Evolutionary conservation across 2,888 invertebrate genomes (phyloP), one percentile per base, ranked within the genome.

Genomic region (Axea sp.): DNA sequence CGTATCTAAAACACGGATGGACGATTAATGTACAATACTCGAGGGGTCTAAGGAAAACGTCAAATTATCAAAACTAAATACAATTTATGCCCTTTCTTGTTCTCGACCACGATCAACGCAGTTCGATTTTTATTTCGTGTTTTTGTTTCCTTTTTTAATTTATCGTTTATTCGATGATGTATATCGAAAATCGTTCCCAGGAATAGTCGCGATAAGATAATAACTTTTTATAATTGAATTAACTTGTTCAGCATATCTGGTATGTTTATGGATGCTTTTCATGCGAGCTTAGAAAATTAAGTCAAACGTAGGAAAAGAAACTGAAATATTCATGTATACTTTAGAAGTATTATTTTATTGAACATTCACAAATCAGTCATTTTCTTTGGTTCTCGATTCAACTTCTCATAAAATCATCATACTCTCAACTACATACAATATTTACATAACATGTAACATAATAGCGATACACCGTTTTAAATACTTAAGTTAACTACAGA

Each of bases 311-410:
- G 26, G 9, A 33, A n/a, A n/a, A n/a, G n/a, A n/a, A n/a, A n/a
- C n/a, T n/a, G n/a, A n/a, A n/a, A n/a, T n/a, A n/a, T n/a, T n/a
- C n/a, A n/a, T n/a, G n/a, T n/a, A 41, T 67, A 49, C 47, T 49
- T 57, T 49, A n/a, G 11, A 24, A 33, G 45, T 37, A 41, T 59
- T 31, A 4, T 33, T 68, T 68, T 68, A 68, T 68, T 68, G 37
- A 69, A 62, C 69, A 62, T 62, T 47, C 47, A 69, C 55, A 62
- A 53, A 69, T 62, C 69, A 69, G 69, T 69, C 69, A 55, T 53
- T 69, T 69, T 69, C 69, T 69, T 69, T 69, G 69, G 69, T 47
- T 45, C 47, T 53, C 12, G 37, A 69, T 69, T 51, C 22, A 68
- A 45, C 24, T 45, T 33, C 19, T 59, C 49, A 4, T 30, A 22